Conservation (phyloP, 2,888 invertebrate genomes). For the Atrina japonica region DNA sequence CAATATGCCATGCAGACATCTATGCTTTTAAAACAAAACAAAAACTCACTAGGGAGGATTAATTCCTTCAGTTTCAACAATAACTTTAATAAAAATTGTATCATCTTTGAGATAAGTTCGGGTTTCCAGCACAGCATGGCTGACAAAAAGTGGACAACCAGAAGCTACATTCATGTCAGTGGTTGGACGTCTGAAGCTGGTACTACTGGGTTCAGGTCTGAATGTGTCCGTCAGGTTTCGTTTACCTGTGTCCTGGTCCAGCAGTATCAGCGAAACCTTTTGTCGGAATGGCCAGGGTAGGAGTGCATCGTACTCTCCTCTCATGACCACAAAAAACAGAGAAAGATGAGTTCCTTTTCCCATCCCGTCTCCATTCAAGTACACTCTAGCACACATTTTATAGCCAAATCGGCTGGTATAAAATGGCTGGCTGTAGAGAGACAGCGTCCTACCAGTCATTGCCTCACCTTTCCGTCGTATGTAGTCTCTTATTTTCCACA, state of each 20-base stretch:
- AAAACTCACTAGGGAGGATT: no score
- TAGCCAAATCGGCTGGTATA: constrained; percentile 76
- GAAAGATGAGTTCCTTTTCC: constrained; percentile 77
- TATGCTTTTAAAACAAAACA: no score
- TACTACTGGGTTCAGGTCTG: constrained; percentile 73
- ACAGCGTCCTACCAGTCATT: constrained; percentile 67
- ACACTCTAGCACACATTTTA: constrained; percentile 78
- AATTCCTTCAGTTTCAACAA: constrained; percentile 52
- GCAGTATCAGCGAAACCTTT: constrained; percentile 73
- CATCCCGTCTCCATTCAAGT: constrained; percentile 79
- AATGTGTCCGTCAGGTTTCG: constrained; percentile 73
- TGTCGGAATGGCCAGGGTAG: constrained; percentile 77
- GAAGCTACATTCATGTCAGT: constrained; percentile 78
- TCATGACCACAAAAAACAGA: constrained; percentile 78
- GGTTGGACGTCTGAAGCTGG: constrained; percentile 72
- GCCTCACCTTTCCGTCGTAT: constrained; percentile 71
- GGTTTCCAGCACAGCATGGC: constrained; percentile 67
- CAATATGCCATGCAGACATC: no score
- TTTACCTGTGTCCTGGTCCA: constrained; percentile 72
- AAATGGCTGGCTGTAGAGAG: constrained; percentile 78
- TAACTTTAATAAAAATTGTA: constrained; percentile 70
- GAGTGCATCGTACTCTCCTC: constrained; percentile 76
- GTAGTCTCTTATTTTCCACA: constrained; percentile 78
- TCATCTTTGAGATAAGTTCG: constrained; percentile 58
- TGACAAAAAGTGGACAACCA: constrained; percentile 73